These are phyloP conservation scores for Laticauda colubrina DNA, from an alignment of 2,113 vertebrate species.

Conservation along the genomic window DNA sequence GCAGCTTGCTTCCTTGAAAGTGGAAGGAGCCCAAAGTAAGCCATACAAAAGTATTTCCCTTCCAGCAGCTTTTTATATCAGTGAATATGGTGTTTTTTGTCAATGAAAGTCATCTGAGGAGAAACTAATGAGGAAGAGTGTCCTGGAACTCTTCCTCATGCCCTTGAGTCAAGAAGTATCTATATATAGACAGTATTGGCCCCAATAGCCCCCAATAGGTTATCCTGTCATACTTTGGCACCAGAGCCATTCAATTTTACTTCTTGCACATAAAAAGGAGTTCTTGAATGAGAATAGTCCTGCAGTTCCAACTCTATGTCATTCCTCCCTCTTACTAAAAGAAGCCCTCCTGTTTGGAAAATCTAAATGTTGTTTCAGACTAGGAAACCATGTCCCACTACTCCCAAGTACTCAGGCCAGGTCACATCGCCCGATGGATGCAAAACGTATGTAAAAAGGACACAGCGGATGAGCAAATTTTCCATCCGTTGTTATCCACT, in stretches of 20 bases:
- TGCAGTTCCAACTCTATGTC: background rate
- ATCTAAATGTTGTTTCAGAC: background rate
- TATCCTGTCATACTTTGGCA: background rate
- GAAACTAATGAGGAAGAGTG: background rate
- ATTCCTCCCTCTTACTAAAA: background rate
- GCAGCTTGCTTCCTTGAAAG: background rate
- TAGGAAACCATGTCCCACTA: background rate
- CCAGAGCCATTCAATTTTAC: background rate
- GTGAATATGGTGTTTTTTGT: background rate
- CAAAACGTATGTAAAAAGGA: too few species aligned
- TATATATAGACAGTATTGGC: background rate
- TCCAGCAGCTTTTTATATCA: background rate
- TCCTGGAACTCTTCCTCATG: background rate
- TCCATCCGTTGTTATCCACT: too few species aligned
- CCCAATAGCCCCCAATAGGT: background rate
- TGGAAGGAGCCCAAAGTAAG: background rate
- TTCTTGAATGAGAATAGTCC: background rate
- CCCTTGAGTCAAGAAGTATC: background rate
- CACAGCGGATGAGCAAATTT: too few species aligned
- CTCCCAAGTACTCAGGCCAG: background rate
- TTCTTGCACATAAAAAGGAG: background rate
- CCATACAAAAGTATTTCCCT: background rate
- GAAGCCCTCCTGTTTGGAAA: background rate
- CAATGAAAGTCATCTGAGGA: background rate
- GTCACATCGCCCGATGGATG: too few species aligned